Conservation (phyloP, 1,140 invertebrate genomes). For the Anadara kagoshimensis region DNA sequence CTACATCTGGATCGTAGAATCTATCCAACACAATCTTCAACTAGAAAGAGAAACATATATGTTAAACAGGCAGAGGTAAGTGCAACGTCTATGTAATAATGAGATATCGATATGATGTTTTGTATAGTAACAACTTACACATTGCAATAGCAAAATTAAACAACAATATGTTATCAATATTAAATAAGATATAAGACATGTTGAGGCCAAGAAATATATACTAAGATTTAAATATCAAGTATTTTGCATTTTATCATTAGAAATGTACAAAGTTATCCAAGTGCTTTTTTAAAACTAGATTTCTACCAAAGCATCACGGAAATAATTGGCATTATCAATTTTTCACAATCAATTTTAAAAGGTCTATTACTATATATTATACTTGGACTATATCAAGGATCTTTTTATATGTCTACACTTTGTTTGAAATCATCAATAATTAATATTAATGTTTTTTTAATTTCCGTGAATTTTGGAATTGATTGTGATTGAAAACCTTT, state of each 20-base stretch:
- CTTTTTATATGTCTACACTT: not conserved
- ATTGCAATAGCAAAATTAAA: not conserved
- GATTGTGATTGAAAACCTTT: not conserved
- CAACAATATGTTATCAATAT: no score
- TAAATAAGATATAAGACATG: no score
- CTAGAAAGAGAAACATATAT: constrained; percentile 9
- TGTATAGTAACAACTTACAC: not conserved
- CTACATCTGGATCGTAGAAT: constrained; percentile 39
- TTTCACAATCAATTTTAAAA: no score
- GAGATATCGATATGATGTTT: not conserved
- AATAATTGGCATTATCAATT: no score
- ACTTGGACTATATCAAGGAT: no score
- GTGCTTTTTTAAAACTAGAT: no score
- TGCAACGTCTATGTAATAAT: not conserved
- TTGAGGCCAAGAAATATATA: no score
- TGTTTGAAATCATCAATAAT: not conserved
- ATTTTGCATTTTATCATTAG: no score
- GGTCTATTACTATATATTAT: no score
- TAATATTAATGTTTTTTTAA: not conserved
- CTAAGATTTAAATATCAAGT: no score
- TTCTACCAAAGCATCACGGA: no score
- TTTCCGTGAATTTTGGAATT: not conserved
- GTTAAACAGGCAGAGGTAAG: not conserved
- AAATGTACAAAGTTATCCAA: no score
- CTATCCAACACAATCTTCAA: constrained; percentile 19